Evolutionary conservation across 2,888 invertebrate genomes (phyloP).

Genomic region (Lampropteryx suffumata): DNA sequence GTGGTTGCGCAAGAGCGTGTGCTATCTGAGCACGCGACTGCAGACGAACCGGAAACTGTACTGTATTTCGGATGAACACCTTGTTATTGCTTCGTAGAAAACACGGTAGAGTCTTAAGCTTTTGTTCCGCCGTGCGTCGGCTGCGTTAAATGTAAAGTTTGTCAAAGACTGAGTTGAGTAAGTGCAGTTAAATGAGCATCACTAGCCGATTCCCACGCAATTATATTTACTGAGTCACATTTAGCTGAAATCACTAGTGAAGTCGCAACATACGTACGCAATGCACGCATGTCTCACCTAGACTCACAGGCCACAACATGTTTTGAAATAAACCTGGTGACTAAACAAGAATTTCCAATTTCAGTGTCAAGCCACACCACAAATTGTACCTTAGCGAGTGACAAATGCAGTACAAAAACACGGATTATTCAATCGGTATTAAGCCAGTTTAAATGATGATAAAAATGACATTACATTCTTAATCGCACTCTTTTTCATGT

Average conservation of each 20-base stretch:
- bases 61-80: slow-evolving; percentile 16
- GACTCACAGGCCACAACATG: neutral
- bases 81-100: slow-evolving; percentile 17
- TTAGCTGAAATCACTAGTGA: neutral
- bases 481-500: slow-evolving; percentile 8
- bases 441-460: slow-evolving; percentile 1
- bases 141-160: too few relatives aligned
- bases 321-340: neutral
- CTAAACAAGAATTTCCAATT: neutral
- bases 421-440: neutral
- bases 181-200: too few relatives aligned
- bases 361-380: neutral
- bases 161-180: too few relatives aligned
- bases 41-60: slow-evolving; percentile 48
- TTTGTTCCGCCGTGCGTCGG: too few relatives aligned
- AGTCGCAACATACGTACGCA: too few relatives aligned
- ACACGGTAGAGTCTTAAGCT: slow-evolving; percentile 12
- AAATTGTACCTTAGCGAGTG: neutral
- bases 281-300: too few relatives aligned
- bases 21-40: slow-evolving; percentile 56
- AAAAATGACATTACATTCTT: neutral
- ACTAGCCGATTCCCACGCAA: too few relatives aligned
- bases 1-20: slow-evolving; percentile 52
- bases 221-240: neutral
- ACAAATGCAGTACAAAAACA: neutral